phyloP scores from a whole-genome alignment of 1,140 invertebrate species.

The Lepidotrigona ventralis region DNA sequence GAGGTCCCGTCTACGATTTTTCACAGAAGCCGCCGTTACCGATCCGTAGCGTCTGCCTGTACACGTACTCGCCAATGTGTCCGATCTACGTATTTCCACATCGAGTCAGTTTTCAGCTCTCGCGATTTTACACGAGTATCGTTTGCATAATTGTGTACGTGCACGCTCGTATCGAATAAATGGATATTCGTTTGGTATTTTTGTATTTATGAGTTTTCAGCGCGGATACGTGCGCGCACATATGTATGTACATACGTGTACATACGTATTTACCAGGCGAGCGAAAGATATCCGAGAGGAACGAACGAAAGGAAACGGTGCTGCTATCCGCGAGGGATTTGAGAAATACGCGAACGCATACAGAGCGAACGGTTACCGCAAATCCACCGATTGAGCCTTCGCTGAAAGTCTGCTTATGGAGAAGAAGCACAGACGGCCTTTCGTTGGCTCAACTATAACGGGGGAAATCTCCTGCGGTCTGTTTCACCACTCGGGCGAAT shows the following conservation, averaged over 20 bases:
- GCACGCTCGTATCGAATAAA: conserved; percentile 16
- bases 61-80: background rate
- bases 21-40: background rate
- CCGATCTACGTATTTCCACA: background rate
- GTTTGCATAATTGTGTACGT: background rate
- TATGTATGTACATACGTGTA: background rate
- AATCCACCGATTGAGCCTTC: conserved; percentile 44
- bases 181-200: background rate
- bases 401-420: conserved; percentile 27
- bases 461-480: conserved; percentile 13
- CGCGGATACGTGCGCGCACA: background rate
- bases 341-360: conserved; percentile 34
- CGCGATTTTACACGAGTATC: background rate
- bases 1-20: conserved; percentile 46
- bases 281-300: background rate
- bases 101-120: background rate
- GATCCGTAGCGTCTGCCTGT: too few relatives aligned
- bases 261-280: conserved; percentile 15
- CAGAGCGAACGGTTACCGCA: conserved; percentile 40
- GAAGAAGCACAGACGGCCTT: conserved; percentile 4
- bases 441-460: conserved; percentile 12
- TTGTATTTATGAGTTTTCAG: conserved; percentile 31
- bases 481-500: conserved; percentile 16
- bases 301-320: conserved; percentile 14
- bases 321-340: conserved; percentile 30